These are phyloP conservation scores for Dendrophyllia cribrosa DNA, from an alignment of 64 coral and sea anemone genomes.

Conservation along the genomic window DNA sequence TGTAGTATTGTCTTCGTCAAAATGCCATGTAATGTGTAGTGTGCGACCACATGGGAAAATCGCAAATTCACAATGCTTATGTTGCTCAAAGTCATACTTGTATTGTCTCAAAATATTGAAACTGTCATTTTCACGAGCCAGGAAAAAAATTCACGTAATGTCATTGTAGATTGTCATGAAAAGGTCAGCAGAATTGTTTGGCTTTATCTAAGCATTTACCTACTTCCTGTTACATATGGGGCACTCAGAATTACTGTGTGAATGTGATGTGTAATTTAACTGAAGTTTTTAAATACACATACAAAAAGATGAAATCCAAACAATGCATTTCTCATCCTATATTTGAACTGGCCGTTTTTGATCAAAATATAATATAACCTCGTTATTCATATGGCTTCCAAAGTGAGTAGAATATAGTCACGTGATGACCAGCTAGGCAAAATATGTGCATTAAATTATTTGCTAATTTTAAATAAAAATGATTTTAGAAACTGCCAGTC, in stretches of 20 bases:
- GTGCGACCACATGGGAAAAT: not conserved
- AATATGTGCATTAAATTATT: too few species aligned
- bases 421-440: too few species aligned
- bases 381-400: not conserved
- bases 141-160: not conserved
- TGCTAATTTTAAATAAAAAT: too few species aligned
- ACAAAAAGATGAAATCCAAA: too few species aligned
- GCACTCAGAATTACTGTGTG: not conserved
- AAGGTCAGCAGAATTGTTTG: not conserved
- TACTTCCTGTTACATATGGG: not conserved
- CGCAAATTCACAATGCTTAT: not conserved
- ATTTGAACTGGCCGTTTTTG: not conserved
- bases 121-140: not conserved
- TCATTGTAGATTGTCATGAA: not conserved
- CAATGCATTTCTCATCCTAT: too few species aligned
- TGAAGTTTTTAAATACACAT: too few species aligned
- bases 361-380: not conserved
- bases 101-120: conserved; percentile 9
- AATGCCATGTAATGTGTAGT: not conserved
- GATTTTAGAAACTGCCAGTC: too few species aligned
- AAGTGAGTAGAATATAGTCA: not conserved
- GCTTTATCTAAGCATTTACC: not conserved
- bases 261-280: not conserved
- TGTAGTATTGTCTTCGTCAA: not conserved
- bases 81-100: not conserved